phyloP scores from a whole-genome alignment of 2,113 vertebrate species.

The Serinus canaria region DNA sequence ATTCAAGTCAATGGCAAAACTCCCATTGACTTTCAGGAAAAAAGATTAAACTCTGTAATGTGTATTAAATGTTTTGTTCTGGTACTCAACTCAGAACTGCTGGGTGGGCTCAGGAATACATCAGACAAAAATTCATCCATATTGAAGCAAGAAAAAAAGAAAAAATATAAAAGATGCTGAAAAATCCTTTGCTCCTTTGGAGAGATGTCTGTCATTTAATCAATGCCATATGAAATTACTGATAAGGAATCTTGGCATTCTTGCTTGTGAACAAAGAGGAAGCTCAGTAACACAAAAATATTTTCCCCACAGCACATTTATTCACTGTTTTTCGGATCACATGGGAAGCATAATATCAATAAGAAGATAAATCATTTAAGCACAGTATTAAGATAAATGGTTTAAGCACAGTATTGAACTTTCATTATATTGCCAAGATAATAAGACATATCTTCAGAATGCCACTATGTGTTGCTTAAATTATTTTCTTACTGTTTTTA shows the following conservation, averaged over 20 bases:
- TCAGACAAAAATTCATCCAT: not conserved
- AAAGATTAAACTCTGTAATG: not conserved
- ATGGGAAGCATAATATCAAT: not conserved
- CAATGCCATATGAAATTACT: not conserved
- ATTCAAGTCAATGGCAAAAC: not conserved
- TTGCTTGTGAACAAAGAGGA: not conserved
- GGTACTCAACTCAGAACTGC: not conserved
- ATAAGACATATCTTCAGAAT: not conserved
- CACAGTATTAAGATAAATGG: not conserved
- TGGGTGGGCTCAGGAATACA: not conserved
- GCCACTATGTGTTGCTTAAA: not conserved
- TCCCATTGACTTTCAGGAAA: not conserved
- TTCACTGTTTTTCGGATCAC: not conserved
- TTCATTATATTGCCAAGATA: not conserved
- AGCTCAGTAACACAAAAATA: not conserved
- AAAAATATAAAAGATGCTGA: not conserved
- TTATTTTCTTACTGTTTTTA: not conserved
- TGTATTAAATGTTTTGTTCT: not conserved
- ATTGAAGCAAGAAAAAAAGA: not conserved
- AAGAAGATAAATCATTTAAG: not conserved
- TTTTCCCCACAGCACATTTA: not conserved
- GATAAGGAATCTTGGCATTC: not conserved
- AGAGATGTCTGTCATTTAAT: not conserved
- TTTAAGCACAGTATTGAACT: not conserved
- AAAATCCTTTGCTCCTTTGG: not conserved